Evolutionary conservation across 1,140 invertebrate species (phyloP), one percentile per base, ranked within the genome.

Genomic region (Neodiprion pinetum): DNA sequence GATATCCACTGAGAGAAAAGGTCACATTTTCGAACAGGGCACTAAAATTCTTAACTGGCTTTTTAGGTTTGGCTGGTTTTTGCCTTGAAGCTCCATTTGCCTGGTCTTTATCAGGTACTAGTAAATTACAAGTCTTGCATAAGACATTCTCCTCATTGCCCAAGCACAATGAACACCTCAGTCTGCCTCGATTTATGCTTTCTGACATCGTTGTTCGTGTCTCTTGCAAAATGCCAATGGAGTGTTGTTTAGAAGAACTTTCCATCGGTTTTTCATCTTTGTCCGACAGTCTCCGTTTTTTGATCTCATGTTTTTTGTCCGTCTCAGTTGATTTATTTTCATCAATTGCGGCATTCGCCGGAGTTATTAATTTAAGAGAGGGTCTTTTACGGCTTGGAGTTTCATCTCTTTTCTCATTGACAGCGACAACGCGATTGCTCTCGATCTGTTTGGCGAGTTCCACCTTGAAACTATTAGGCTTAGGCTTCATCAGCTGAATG

Each of bases 1-100:
- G 80, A 28, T 89, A 89, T 12, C 88, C 88, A 77, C 87, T 88
- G 7, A 89, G 79, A 21, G 88, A 80, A 81, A 89, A 88, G 12
- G 66, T 80, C 8, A 86, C 69, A 65, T 80, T 81, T 9, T 82
- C 79, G 53, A 88, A 80, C 17, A 89, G 74, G 76, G 88, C 80
- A n/a, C 66, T 75, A 78, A 89, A 88, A n/a, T 71, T 47, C 76
- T 82, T 86, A 48, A 76, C 84, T 0, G 17, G 17, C 71, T 77
- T 83, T 12, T 14, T 47, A 68, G 69, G 71, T 40, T 73, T 76
- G 9, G 2, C 23, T n/a, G 49, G 10, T 9, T 74, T 72, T 71
- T 69, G n/a, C 74, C 74, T 21, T 67, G 48, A 47, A 70, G 50
- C 4, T 21, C 9, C 17, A 28, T n/a, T 68, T 49, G 14, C 23